A percentile compares a stretch with the other conserved stretches of the same genome.
Conservation (phyloP, 1,140 invertebrate species). For the Tigriopus japonicus region DNA sequence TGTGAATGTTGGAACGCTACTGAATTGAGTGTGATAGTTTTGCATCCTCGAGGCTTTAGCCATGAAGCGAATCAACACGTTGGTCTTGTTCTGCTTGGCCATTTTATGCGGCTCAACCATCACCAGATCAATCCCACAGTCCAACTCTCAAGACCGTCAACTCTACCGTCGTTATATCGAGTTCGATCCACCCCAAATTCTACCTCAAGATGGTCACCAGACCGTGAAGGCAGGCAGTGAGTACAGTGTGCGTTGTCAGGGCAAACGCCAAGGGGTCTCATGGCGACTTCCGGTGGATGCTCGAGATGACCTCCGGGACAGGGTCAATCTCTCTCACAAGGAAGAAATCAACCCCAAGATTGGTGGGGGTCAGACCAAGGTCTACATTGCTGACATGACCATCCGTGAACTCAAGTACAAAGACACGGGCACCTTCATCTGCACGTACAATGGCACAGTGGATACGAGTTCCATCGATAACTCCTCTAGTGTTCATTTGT, state of each 20-base stretch:
- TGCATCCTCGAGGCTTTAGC: no score
- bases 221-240: not conserved
- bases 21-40: no score
- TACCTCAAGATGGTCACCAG: not conserved
- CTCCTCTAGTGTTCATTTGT: not conserved
- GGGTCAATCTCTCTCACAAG: not conserved
- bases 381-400: not conserved
- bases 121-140: no score
- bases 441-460: slow-evolving; percentile 2
- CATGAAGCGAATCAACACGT: no score
- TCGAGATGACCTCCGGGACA: not conserved
- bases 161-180: not conserved
- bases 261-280: not conserved
- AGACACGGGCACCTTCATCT: slow-evolving; percentile 7
- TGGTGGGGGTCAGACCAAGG: no score
- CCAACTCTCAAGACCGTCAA: not conserved
- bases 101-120: no score
- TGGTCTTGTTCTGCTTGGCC: no score
- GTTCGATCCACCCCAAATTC: not conserved
- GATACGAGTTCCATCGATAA: not conserved
- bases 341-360: no score
- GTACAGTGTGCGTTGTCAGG: not conserved
- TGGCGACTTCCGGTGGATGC: not conserved
- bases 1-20: no score
- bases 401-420: not conserved